Evolutionary conservation across 2,888 invertebrate species (phyloP), one percentile per base, ranked within the genome.

Genomic region (Ectropis crepuscularia): DNA sequence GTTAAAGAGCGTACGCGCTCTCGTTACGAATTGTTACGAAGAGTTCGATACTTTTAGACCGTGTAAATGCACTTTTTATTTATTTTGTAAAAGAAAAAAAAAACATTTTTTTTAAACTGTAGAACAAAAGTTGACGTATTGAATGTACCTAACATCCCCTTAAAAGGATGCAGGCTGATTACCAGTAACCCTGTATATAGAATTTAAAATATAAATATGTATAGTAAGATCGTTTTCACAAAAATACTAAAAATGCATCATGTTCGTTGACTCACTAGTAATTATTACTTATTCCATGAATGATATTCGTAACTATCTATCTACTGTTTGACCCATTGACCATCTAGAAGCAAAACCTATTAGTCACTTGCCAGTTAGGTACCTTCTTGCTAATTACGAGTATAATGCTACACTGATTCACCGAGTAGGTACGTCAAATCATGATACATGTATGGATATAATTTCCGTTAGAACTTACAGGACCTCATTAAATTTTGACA

Each of bases 391-490:
- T 68, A 68, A 77, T 75, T 77, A n/a, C n/a, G n/a, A n/a, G n/a
- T n/a, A 72, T 74, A 77, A 77, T 74, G 65, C 73, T 70, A 69
- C 72, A 80, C 83, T 85, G 85, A 85, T 81, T 88, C 83, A 86
- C 80, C 77, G 73, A 63, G 79, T 74, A 67, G 43, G 77, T 74
- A 67, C 47, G 77, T 81, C 78, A 81, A 82, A 80, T 82, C 76
- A 82, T 88, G 87, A 85, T 84, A 83, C 83, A 88, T 80, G 68
- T 75, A 83, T 81, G 78, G 75, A 79, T 79, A 83, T 80, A 68
- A 80, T 83, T 86, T 89, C 87, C 86, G 83, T 76, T 80, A 79
- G 78, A 80, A 78, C 71, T 75, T 77, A 72, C 72, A 78, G 80
- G 80, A 80, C 74, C 75, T 76, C 61, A 70, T 70, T 80, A 80